Conservation (phyloP, 2,888 invertebrate species). For the Shargacucullia verbasci region DNA sequence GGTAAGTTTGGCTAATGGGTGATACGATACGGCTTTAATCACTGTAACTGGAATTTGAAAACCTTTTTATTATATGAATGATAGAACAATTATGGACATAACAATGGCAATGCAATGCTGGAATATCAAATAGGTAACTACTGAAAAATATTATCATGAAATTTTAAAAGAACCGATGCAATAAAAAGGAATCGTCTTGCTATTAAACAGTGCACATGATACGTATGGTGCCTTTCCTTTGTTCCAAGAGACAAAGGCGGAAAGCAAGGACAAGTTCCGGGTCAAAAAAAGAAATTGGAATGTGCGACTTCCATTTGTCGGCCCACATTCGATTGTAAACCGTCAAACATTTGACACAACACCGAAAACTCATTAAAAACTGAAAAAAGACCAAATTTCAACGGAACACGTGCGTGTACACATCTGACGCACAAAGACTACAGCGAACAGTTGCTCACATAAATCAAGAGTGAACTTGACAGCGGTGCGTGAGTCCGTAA, state of each 20-base stretch:
- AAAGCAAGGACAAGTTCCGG: not conserved
- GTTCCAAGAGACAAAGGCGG: not conserved
- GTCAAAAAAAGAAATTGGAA: constrained; percentile 2
- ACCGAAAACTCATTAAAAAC: constrained; percentile 46
- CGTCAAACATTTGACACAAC: constrained; percentile 37
- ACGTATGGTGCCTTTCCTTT: not conserved
- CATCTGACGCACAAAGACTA: constrained; percentile 57
- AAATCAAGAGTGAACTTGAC: constrained; percentile 77
- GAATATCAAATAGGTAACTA: too few relatives aligned
- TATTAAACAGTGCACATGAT: too few relatives aligned
- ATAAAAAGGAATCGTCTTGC: too few relatives aligned
- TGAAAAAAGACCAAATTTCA: constrained; percentile 35
- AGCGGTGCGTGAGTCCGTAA: constrained; percentile 58
- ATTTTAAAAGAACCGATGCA: too few relatives aligned
- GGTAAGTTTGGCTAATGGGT: constrained; percentile 34
- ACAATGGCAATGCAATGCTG: not conserved
- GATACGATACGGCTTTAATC: constrained; percentile 15
- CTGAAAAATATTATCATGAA: too few relatives aligned
- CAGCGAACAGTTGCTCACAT: constrained; percentile 65
- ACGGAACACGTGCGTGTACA: constrained; percentile 29
- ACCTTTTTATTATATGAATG: not conserved
- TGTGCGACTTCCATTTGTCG: constrained; percentile 14
- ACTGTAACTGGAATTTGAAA: not conserved
- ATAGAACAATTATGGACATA: not conserved
- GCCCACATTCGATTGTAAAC: constrained; percentile 25